A percentile compares a stretch with the other conserved stretches of the same genome.
Evolutionary conservation across 2,888 invertebrate genomes (phyloP).

Genomic region (Baccha elongata): DNA sequence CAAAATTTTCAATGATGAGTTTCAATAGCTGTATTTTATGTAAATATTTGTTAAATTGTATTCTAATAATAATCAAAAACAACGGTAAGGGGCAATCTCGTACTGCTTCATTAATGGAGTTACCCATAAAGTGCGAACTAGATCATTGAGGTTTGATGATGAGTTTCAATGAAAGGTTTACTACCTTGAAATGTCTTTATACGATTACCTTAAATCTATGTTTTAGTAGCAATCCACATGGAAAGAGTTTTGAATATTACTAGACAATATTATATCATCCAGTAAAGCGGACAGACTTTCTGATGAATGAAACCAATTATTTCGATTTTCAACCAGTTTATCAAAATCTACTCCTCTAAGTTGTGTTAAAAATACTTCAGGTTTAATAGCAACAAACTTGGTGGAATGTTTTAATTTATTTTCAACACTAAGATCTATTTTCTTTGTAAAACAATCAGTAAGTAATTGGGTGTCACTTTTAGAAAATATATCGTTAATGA

Average conservation of each 20-base stretch:
- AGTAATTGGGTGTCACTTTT: conserved; percentile 78
- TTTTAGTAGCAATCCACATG: conserved; percentile 88
- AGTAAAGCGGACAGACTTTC: conserved; percentile 87
- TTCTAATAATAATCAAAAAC: no score
- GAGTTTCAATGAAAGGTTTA: no score
- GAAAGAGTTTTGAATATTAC: conserved; percentile 84
- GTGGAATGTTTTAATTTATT: conserved; percentile 75
- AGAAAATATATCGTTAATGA: conserved; percentile 76
- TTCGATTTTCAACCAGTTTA: conserved; percentile 84
- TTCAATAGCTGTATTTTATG: no score
- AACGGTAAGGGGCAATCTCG: no score
- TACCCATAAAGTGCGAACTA: no score
- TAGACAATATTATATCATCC: conserved; percentile 88
- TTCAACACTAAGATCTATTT: conserved; percentile 80
- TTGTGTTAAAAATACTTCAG: conserved; percentile 85
- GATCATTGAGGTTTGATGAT: no score
- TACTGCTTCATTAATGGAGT: no score
- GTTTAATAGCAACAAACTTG: conserved; percentile 82
- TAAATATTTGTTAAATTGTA: no score
- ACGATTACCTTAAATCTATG: no score
- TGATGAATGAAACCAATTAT: conserved; percentile 87
- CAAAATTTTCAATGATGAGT: no score
- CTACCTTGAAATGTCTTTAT: no score
- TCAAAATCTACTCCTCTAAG: conserved; percentile 85
- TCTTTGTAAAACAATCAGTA: conserved; percentile 84